A percentile compares a stretch with the other conserved stretches of the same genome.
phyloP scores from a whole-genome alignment of 2,113 vertebrate species.

The Myiopsitta monachus region DNA sequence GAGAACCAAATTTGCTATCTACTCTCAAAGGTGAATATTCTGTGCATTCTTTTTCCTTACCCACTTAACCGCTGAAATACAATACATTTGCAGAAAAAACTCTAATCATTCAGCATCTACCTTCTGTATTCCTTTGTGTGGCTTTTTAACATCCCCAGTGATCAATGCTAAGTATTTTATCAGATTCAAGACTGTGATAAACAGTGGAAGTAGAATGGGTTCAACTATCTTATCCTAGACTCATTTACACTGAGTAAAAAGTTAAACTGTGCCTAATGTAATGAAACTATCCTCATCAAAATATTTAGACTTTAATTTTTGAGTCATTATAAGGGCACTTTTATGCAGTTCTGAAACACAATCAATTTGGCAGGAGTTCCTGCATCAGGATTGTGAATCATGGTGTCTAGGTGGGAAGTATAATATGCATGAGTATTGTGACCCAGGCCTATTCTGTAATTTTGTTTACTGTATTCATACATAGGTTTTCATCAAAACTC shows the following conservation, averaged over 20 bases:
- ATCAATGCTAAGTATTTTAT: slow-evolving; percentile 57
- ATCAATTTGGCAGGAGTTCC: background rate
- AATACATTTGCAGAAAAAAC: slow-evolving; percentile 51
- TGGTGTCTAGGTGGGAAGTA: background rate
- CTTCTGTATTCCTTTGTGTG: slow-evolving; percentile 37
- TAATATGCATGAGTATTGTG: background rate
- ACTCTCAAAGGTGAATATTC: slow-evolving; percentile 55
- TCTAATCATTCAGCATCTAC: slow-evolving; percentile 41
- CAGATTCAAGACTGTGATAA: slow-evolving; percentile 44
- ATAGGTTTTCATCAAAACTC: background rate
- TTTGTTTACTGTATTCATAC: background rate
- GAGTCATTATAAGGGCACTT: slow-evolving; percentile 27
- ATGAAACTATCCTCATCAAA: slow-evolving; percentile 45
- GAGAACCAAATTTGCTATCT: slow-evolving; percentile 56
- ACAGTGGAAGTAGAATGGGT: slow-evolving; percentile 20
- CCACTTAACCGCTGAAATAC: slow-evolving; percentile 64
- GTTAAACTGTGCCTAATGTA: slow-evolving; percentile 32
- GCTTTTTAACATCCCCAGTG: slow-evolving; percentile 35
- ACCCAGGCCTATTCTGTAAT: background rate
- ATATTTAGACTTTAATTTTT: slow-evolving; percentile 58
- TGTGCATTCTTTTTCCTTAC: slow-evolving; percentile 26
- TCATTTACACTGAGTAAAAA: slow-evolving; percentile 21
- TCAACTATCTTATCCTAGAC: slow-evolving; percentile 28
- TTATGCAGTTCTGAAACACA: background rate
- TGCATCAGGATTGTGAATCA: background rate